Conservation (phyloP, 2,888 invertebrate species). For the Aphelenchoides bicaudatus region DNA sequence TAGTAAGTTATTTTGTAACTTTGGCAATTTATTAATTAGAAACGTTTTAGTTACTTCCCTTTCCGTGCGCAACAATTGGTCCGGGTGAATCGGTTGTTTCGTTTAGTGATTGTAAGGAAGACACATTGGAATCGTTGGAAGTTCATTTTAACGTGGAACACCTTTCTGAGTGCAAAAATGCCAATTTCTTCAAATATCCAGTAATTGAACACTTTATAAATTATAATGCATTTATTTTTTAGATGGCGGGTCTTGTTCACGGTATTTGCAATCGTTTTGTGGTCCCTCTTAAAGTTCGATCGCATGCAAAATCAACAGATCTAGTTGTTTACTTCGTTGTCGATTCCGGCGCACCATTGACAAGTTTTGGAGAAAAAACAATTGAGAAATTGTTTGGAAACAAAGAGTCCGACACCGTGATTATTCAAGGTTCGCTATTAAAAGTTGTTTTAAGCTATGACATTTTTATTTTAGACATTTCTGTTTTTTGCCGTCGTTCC, state of each 20-base stretch:
- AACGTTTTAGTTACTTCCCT: background rate
- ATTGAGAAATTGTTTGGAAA: background rate
- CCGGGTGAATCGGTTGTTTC: background rate
- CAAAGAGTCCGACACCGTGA: background rate
- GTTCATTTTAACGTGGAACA: background rate
- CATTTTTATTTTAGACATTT: constrained; percentile 1
- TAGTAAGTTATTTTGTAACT: no score
- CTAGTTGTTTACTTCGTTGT: background rate
- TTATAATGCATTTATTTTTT: background rate
- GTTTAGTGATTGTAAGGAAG: background rate
- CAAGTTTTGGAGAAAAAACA: background rate
- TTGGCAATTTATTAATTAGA: no score
- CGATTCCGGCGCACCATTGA: background rate
- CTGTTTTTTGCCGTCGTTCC: constrained; percentile 2
- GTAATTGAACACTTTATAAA: constrained; percentile 1
- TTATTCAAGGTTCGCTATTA: background rate
- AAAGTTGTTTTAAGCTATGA: background rate
- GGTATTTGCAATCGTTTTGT: background rate
- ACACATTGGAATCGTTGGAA: background rate
- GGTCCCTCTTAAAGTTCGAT: constrained; percentile 1
- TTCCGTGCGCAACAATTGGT: constrained; percentile 2
- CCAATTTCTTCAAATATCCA: background rate
- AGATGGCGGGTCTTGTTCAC: background rate
- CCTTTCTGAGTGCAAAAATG: background rate
- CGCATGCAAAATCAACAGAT: constrained; percentile 1